Base-by-base conservation (phyloP, 2,888 invertebrate genomes). In the Amorpha juglandis region DNA sequence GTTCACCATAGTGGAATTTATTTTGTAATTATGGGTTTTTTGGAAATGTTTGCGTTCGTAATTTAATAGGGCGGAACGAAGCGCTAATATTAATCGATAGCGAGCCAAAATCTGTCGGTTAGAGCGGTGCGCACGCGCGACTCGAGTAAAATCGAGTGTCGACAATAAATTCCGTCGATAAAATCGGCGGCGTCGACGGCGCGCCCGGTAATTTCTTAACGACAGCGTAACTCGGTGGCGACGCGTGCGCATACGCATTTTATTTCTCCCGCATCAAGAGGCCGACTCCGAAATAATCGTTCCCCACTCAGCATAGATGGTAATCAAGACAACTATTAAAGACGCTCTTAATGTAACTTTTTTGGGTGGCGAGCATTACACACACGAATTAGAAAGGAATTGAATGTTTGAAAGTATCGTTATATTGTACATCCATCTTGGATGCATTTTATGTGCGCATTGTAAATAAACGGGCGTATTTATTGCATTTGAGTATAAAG, bases 81-180 rank as follows among this genome's bases (percentile, higher is more conserved):
- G 63, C 74, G 73, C 75, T 38, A 58, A 77, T 74, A 78, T 76
- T 78, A 80, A 83, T 70, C 75, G 71, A 21, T 62, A 63, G 33
- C 35, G 19, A 53, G 27, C 62, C 50, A 11, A 66, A 53, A 63
- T 63, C 53, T 63, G 77, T 72, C 74, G 71, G 72, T 72, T 82
- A 86, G 75, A 76, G 81, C 74, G 77, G 83, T 74, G 82, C 80
- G 83, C 86, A 86, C 87, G 82, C 82, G 84, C 80, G 79, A 74
- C 74, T 73, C 74, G 76, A 86, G 83, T 84, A 82, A 82, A 79
- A 77, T 72, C 77, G 84, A 89, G 89, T 88, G 89, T 88, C 87
- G 88, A 88, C 92, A 88, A 91, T 92, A 93, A 93, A 92, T 92
- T 92, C 91, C 90, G 89, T 91, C 92, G 92, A 93, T 93, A 92